phyloP scores from a whole-genome alignment of 23 tunicate species.

The Trididemnum nubilum region DNA sequence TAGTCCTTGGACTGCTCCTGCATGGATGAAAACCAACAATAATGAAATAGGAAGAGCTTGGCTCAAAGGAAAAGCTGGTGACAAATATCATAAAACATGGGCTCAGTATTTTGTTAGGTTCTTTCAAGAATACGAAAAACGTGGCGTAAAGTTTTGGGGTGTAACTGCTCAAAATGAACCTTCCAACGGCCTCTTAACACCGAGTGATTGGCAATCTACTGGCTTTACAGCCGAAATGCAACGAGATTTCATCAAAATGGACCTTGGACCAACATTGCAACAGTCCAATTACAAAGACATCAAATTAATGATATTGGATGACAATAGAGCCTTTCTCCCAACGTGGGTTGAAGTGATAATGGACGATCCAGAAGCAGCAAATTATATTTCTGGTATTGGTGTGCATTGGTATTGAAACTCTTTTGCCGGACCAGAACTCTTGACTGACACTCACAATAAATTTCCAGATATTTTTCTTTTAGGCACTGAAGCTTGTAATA shows the following conservation, averaged over 20 bases:
- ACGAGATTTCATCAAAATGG: constrained; percentile 79
- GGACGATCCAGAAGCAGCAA: constrained; percentile 59
- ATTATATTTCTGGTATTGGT: constrained; percentile 90
- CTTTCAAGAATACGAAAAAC: constrained; percentile 71
- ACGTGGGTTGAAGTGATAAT: constrained; percentile 57
- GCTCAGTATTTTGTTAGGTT: constrained; percentile 79
- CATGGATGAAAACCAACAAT: constrained; percentile 90
- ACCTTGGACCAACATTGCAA: constrained; percentile 73
- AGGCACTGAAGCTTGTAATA: constrained; percentile 96
- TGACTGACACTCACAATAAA: constrained; percentile 63
- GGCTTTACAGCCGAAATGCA: constrained; percentile 89
- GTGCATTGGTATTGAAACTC: constrained; percentile 98
- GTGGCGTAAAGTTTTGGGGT: constrained; percentile 88
- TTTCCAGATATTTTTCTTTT: constrained; percentile 82
- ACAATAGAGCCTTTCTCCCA: constrained; percentile 87
- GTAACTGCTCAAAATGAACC: constrained; percentile 98
- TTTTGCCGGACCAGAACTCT: constrained; percentile 60
- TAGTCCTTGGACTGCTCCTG: constrained; percentile 97
- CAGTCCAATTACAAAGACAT: constrained; percentile 35
- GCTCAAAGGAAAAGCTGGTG: constrained; percentile 90
- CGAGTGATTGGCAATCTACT: constrained; percentile 79
- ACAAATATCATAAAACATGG: constrained; percentile 97
- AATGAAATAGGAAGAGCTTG: constrained; percentile 77
- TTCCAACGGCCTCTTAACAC: constrained; percentile 75
- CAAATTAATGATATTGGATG: constrained; percentile 91